phyloP scores from a whole-genome alignment of 2,113 vertebrate genomes.

The Brienomyrus brachyistius region DNA sequence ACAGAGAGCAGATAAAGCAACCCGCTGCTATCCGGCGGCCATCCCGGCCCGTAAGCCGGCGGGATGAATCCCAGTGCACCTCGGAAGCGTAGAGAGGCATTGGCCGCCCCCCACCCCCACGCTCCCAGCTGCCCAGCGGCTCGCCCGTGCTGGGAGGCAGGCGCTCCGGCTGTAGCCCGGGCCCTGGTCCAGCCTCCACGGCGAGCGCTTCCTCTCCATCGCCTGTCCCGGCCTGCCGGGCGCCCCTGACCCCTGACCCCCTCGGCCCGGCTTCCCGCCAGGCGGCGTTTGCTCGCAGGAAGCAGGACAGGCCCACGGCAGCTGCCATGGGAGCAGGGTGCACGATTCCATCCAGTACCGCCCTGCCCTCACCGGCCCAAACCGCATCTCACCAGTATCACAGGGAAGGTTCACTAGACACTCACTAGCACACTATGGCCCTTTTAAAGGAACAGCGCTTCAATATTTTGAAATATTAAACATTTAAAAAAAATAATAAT shows the following conservation, averaged over 20 bases:
- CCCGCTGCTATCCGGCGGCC: neutral
- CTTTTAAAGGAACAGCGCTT: neutral
- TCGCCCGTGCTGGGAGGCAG: conserved; percentile 22
- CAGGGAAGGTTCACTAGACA: neutral
- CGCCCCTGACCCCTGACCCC: conserved; percentile 35
- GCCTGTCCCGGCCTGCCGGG: conserved; percentile 27
- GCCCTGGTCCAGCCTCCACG: conserved; percentile 36
- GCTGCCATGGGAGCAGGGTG: conserved; percentile 20
- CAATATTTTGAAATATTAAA: neutral
- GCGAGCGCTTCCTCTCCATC: conserved; percentile 35
- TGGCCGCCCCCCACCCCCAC: neutral
- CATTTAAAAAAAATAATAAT: no score
- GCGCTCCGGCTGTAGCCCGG: conserved; percentile 33
- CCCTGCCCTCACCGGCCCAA: neutral
- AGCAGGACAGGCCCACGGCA: conserved; percentile 19
- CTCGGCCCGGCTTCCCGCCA: conserved; percentile 32
- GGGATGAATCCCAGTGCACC: neutral
- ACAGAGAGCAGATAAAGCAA: neutral
- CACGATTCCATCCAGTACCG: neutral
- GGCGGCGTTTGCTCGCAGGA: conserved; percentile 30
- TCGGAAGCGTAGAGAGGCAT: neutral
- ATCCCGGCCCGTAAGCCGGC: neutral
- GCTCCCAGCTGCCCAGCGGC: neutral
- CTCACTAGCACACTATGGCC: neutral
- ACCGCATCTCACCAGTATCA: neutral